These are phyloP conservation scores for Heliconius erato DNA, from an alignment of 2,888 invertebrate species.

Conservation along the genomic window DNA sequence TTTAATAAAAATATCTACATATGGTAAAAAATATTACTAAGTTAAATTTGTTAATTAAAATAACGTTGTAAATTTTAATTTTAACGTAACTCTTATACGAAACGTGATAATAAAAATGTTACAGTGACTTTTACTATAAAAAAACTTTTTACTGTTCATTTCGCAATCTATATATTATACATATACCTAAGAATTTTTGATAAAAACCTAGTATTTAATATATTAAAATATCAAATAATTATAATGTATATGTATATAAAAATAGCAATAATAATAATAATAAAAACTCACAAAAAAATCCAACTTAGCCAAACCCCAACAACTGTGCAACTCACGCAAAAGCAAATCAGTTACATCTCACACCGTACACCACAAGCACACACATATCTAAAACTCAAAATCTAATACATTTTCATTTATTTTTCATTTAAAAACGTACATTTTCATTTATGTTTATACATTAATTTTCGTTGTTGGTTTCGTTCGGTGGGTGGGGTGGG, in stretches of 20 bases:
- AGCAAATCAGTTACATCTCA: conserved; percentile 5
- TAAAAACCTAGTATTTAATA: no score
- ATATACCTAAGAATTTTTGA: no score
- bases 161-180: neutral
- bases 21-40: neutral
- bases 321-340: neutral
- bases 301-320: neutral
- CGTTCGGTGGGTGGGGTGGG: conserved; percentile 41
- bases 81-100: neutral
- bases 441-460: conserved; percentile 73
- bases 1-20: neutral
- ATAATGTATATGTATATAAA: neutral
- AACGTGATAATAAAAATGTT: neutral
- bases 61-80: neutral
- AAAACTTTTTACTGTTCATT: neutral
- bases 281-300: neutral
- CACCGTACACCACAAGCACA: neutral
- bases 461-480: conserved; percentile 61
- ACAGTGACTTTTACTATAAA: neutral
- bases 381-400: neutral
- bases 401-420: neutral
- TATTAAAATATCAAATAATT: neutral
- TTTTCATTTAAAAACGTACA: conserved; percentile 7
- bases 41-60: neutral
- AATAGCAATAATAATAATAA: neutral